phyloP scores from a whole-genome alignment of 1,140 invertebrate species.

The Sitobion miscanthi region DNA sequence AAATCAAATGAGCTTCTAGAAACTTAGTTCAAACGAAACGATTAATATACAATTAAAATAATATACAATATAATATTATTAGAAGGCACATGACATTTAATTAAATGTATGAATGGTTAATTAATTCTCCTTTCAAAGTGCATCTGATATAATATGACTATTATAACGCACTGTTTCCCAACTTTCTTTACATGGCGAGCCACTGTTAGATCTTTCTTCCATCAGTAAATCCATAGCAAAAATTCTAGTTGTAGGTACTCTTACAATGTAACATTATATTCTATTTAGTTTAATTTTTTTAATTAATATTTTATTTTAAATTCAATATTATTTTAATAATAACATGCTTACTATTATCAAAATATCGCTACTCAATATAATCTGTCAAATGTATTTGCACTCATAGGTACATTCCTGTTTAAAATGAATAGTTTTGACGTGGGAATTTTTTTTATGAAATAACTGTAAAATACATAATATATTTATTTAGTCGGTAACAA shows the following conservation, averaged over 20 bases:
- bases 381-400: no score
- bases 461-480: neutral
- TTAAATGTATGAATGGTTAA: neutral
- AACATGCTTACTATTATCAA: no score
- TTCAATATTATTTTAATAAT: no score
- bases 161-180: no score
- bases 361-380: no score
- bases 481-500: neutral
- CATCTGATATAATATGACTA: neutral
- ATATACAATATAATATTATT: neutral
- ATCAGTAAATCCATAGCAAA: neutral
- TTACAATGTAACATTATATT: no score
- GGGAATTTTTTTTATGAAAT: neutral
- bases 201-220: neutral
- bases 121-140: neutral
- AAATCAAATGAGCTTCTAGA: neutral
- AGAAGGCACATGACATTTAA: neutral
- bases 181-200: no score
- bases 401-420: no score
- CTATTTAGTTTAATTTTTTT: no score
- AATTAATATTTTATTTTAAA: no score
- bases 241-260: neutral
- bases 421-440: neutral
- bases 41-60: neutral
- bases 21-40: neutral